phyloP scores from a whole-genome alignment of 2,888 invertebrate genomes.

The Dasysyrphus tricinctus region DNA sequence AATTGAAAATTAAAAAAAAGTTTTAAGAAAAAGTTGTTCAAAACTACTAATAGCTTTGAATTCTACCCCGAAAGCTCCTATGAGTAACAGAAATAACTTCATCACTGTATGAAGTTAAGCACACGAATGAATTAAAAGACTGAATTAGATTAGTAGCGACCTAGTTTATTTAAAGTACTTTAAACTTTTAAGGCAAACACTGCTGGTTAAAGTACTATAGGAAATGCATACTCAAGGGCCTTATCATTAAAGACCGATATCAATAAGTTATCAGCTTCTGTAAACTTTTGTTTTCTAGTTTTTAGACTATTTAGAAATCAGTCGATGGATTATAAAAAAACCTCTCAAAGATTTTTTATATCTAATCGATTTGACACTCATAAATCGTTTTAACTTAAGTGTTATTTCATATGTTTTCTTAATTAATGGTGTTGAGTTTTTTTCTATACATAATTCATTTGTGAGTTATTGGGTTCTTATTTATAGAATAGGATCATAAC shows the following conservation, averaged over 20 bases:
- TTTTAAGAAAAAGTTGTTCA: background rate
- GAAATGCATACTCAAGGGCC: background rate
- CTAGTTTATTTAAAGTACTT: background rate
- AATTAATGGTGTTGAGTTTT: background rate
- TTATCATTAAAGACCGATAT: background rate
- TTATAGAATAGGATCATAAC: no score
- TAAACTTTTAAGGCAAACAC: background rate
- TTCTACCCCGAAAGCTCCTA: conserved; percentile 58
- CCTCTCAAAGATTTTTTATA: background rate
- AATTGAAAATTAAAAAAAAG: background rate
- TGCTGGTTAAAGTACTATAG: background rate
- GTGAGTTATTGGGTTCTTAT: no score
- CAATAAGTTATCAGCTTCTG: background rate
- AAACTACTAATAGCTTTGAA: background rate
- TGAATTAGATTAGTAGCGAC: background rate
- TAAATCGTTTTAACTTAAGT: background rate
- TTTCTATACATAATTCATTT: background rate
- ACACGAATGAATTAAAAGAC: background rate
- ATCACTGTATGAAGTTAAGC: background rate
- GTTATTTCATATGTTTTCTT: background rate
- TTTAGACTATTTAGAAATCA: background rate
- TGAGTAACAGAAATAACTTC: background rate
- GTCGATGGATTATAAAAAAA: background rate
- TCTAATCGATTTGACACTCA: background rate
- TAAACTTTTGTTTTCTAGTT: background rate